Evolutionary conservation across 2,113 vertebrate genomes (phyloP).

Genomic region (Spermophilus dauricus): DNA sequence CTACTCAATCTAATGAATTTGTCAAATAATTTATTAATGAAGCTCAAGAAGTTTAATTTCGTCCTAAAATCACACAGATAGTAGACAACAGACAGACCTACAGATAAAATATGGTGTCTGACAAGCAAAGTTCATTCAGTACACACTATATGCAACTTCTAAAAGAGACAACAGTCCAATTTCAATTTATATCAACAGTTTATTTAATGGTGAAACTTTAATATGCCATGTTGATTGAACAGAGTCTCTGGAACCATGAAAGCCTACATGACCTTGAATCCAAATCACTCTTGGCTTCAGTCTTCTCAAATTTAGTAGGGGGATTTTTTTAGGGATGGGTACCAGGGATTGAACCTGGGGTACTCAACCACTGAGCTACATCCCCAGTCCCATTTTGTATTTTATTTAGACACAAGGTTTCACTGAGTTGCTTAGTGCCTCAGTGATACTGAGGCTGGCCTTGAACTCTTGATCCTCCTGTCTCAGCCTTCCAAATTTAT

Average conservation of each 20-base stretch:
- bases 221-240: neutral
- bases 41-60: neutral
- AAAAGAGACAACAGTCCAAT: neutral
- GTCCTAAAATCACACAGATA: neutral
- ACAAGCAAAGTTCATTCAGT: neutral
- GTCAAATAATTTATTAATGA: neutral
- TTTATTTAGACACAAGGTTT: too few species aligned
- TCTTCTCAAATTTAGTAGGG: slow-evolving; percentile 21
- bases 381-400: too few species aligned
- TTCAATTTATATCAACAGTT: neutral
- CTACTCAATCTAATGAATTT: too few species aligned
- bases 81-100: neutral
- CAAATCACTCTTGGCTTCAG: neutral
- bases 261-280: neutral
- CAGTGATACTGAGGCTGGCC: too few species aligned
- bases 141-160: neutral
- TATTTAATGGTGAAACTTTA: neutral
- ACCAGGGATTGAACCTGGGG: too few species aligned
- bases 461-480: too few species aligned
- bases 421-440: too few species aligned
- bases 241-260: neutral
- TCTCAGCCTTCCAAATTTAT: too few species aligned
- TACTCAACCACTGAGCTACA: too few species aligned
- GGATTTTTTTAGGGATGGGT: too few species aligned
- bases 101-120: neutral